Base-by-base conservation (phyloP, 2,888 invertebrate genomes). In the Tuta absoluta region DNA sequence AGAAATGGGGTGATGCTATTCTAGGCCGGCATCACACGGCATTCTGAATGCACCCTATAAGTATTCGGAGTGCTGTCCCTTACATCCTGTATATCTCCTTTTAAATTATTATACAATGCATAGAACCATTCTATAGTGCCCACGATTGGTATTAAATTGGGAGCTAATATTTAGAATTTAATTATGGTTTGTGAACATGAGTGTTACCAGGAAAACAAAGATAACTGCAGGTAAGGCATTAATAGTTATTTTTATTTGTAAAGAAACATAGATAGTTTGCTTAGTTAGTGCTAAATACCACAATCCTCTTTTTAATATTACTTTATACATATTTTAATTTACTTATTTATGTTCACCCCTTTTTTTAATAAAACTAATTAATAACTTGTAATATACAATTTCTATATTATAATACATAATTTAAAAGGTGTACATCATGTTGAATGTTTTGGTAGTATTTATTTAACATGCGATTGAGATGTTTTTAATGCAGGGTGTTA, bases 281-380 rank as follows among this genome's bases (percentile, higher is more conserved):
- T 56, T 56, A 17, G n/a, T 17, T 56, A 56, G 56, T n/a, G 33
- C 56, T 56, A 7, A 17, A 17, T 33, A 17, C 28, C 28, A 33
- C 33, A 33, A 24, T 33, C 33, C 56, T 33, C 23, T 53, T 53
- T 49, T 14, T 24, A 24, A 23, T 23, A 12, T 53, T 69, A 67
- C 65, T 64, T 63, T 63, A 66, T 61, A n/a, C n/a, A 66, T 74
- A 72, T 70, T 67, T 71, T 70, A 67, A 73, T 72, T 78, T 72
- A 74, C 77, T 75, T 71, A 75, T 71, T 69, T 73, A 78, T 71
- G 76, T 71, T 73, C 71, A 71, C 68, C 33, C 56, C 33, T 19
- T 19, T 33, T 56, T 53, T 56, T 33, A 56, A 0, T 33, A 56
- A 56, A n/a, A 33, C 4, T 14, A 33, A 1, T 56, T 17, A 56